Base-by-base conservation (phyloP, 1,140 invertebrate species). In the Drosophila carrolli region DNA sequence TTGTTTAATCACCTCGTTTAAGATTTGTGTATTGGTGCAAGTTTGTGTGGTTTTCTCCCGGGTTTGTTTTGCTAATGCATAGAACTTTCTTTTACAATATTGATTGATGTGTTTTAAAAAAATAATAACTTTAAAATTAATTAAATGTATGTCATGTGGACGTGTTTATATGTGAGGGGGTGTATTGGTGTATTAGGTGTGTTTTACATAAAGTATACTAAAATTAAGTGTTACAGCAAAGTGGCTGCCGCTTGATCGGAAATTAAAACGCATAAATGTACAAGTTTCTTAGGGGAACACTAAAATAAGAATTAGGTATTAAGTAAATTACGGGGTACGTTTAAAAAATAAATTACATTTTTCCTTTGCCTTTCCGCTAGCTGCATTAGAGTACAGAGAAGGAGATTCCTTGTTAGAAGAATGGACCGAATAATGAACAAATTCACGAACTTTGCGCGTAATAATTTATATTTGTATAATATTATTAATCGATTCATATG, bases 101-200 rank as follows among this genome's bases (percentile, higher is more conserved):
- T 66, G 61, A 72, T 78, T 43, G 41, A 60, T 53, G 78, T 59
- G 57, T 70, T 61, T 81, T 83, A 83, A 83, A 85, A 72, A 85
- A 76, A 76, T 81, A 85, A 85, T 85, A 85, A 88, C 83, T 88
- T 85, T 88, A 85, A 88, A 86, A 74, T 75, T 81, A 86, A 82
- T 82, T 81, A 84, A 68, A 68, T 85, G 46, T 68, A 61, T 63
- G 60, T 81, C 59, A 73, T 77, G 63, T 85, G 73, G 75, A 76
- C 72, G 66, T 68, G 63, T 71, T 65, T 70, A 27, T 63, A 14
- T 71, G 41, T 70, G 35, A 13, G 29, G 29, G 27, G 55, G 60
- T 72, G 29, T 61, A 32, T 32, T 32, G 29, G 50, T 72, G 55
- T 43, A 43, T 46, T 41, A 32, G 38, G 48, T 63, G 46, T 80